These are phyloP conservation scores for Esox lucius DNA, from an alignment of 2,797 vertebrate species.

Conservation along the genomic window DNA sequence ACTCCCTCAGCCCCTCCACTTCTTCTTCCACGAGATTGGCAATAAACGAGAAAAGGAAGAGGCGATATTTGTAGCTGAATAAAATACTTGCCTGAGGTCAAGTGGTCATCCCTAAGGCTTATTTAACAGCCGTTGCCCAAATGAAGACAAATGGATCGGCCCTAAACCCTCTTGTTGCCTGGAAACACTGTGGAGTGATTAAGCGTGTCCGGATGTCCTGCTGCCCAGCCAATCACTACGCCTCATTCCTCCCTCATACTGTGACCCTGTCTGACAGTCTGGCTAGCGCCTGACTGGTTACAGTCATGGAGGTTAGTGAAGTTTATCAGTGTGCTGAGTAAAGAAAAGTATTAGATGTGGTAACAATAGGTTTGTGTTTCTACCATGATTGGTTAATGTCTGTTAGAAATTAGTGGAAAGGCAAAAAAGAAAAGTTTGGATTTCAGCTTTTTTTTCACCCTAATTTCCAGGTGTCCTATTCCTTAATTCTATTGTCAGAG, in stretches of 20 bases:
- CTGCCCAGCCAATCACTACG: slow-evolving; percentile 35
- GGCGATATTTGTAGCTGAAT: slow-evolving; percentile 50
- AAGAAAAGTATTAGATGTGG: not conserved
- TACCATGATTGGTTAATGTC: not conserved
- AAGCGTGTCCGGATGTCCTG: slow-evolving; percentile 31
- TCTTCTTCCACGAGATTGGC: slow-evolving; percentile 7
- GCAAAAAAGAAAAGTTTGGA: too few species aligned
- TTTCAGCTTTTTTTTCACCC: too few species aligned
- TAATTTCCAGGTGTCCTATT: too few species aligned
- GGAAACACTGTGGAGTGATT: slow-evolving; percentile 48
- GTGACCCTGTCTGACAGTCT: slow-evolving; percentile 27
- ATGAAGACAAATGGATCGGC: slow-evolving; percentile 60
- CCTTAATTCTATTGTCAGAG: too few species aligned
- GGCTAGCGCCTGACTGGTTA: not conserved
- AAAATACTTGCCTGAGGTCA: slow-evolving; percentile 49
- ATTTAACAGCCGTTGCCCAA: slow-evolving; percentile 59
- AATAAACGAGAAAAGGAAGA: slow-evolving; percentile 54
- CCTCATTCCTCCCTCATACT: slow-evolving; percentile 12
- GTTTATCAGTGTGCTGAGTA: not conserved
- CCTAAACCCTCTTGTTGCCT: slow-evolving; percentile 49
- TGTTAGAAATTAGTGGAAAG: too few species aligned
- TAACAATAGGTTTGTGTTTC: not conserved
- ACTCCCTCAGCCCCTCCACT: too few species aligned
- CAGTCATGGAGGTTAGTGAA: not conserved
- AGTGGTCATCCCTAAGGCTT: slow-evolving; percentile 58